Evolutionary conservation across 2,797 vertebrate species (phyloP), one percentile per base, ranked within the genome.

Genomic region (Acrossocheilus fasciatus): DNA sequence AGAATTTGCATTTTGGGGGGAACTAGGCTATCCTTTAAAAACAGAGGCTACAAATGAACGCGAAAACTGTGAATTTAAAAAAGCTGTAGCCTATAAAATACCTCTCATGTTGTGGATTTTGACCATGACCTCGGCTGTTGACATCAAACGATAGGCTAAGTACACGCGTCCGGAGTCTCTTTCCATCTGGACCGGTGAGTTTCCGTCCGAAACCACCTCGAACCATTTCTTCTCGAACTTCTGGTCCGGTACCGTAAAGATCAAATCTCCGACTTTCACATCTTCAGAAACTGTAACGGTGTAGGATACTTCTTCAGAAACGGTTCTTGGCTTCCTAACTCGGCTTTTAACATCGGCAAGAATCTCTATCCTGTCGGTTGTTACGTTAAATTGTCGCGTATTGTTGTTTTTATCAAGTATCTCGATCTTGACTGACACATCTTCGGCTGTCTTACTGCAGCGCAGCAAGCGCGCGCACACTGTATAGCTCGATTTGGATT

Each of bases 241-340:
- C 83, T 92, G 92, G 87, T 95, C 96, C 26, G 97, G 97, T 4
- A 98, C 92, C 8, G 96, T 97, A 93, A 97, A 97, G 26, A 97
- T 92, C 86, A 96, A 86, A 86, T 97, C 97, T 6, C 97, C 96
- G 68, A 94, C 91, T 34, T 93, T 83, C 11, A 92, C 93, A 41
- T 94, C 94, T 30, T 93, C 93, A 1, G 96, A 92, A 18, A 97
- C 94, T 1, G 92, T 92, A 34, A 97, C 96, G 0, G 93, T 94
- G 93, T 96, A 96, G 73, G 87, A 92, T 43, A 92, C 88, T 74
- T 96, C 94, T 73, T 93, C 92, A n/a, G 92, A 87, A 36, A 94
- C 91, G 4, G 93, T 91, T 47, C 96, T 91, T 34, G 92, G 87
- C 52, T 57, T 89, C 78, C 95, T 87, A 18, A 89, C 82, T 82